Conservation (phyloP, 2,113 vertebrate genomes). For the Toxotes jaculatrix region DNA sequence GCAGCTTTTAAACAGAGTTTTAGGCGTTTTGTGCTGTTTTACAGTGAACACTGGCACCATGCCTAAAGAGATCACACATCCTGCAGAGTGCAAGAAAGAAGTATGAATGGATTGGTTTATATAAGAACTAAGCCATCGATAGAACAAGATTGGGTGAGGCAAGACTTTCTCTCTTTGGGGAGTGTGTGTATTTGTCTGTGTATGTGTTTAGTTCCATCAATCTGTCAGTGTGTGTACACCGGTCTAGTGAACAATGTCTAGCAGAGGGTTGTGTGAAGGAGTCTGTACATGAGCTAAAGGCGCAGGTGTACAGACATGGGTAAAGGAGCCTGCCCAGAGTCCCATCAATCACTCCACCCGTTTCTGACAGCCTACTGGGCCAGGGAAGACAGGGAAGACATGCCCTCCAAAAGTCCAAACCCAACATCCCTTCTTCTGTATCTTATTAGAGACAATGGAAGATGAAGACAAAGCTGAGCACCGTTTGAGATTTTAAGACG, state of each 20-base stretch:
- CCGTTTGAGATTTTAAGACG: slow-evolving; percentile 1
- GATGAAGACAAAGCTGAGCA: background rate
- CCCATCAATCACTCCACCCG: slow-evolving; percentile 65
- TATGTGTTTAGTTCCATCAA: slow-evolving; percentile 56
- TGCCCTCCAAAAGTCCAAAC: slow-evolving; percentile 22
- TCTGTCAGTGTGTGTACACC: slow-evolving; percentile 46
- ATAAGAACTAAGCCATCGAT: slow-evolving; percentile 35
- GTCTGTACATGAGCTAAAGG: slow-evolving; percentile 40
- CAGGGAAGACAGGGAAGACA: slow-evolving; percentile 23
- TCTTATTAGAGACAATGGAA: background rate
- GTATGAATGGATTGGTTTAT: slow-evolving; percentile 51
- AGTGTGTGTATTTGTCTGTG: slow-evolving; percentile 4
- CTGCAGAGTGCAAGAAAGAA: slow-evolving; percentile 37
- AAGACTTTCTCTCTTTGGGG: slow-evolving; percentile 37
- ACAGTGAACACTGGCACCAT: slow-evolving; percentile 52
- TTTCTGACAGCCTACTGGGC: slow-evolving; percentile 52
- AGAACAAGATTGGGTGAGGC: slow-evolving; percentile 27
- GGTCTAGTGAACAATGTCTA: slow-evolving; percentile 53
- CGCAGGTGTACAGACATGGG: slow-evolving; percentile 50
- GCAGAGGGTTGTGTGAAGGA: slow-evolving; percentile 45
- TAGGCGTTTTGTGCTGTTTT: slow-evolving; percentile 55
- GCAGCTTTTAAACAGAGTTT: slow-evolving; percentile 51
- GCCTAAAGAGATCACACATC: slow-evolving; percentile 46
- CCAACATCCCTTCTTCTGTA: slow-evolving; percentile 9
- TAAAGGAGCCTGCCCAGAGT: slow-evolving; percentile 40